Base-by-base conservation (phyloP, 2,888 invertebrate genomes). In the Tetranychus piercei region DNA sequence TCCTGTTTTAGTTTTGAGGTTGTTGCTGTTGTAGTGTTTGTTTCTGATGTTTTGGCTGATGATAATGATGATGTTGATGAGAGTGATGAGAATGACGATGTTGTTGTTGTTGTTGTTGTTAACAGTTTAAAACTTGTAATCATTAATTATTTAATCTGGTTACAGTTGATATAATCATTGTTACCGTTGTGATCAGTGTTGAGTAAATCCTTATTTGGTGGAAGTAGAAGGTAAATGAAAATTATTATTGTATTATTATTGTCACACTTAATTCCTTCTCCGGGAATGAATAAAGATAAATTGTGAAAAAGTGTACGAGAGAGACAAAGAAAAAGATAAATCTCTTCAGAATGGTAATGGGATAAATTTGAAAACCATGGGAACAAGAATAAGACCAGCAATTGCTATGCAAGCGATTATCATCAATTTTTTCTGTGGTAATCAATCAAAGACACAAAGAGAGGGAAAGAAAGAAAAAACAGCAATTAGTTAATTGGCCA, bases 401-500 rank as follows among this genome's bases (percentile, higher is more conserved):
- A 92, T 87, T 82, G 89, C 87, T 83, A 92, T 86, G 86, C 91
- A 91, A 85, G 91, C 88, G 87, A 92, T 87, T 84, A 92, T 92
- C 88, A 91, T 90, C 83, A 92, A 91, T 87, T 92, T 92, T 90
- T 92, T 92, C 91, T 92, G 88, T 64, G 72, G 23, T 22, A 72
- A 75, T 71, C 66, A 74, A 74, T 69, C 44, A 73, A 55, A 34
- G 66, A 72, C 74, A 55, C 15, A 55, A 55, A 15, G 9, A 55
- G 55, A 15, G 9, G 6, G 9, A 7, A 5, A 2, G 15, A 7
- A 15, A 2, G 11, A 55, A 55, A 55, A 55, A 55, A 55, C 71
- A 74, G 72, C 43, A 43, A 44, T 69, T 44, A 45, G 45, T 22
- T 20, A 69, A 34, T 34, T 34, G 34, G 34, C 3, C 34, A 1